Conservation (phyloP, 2,113 vertebrate species). For the Andinoacara biseriatus region DNA sequence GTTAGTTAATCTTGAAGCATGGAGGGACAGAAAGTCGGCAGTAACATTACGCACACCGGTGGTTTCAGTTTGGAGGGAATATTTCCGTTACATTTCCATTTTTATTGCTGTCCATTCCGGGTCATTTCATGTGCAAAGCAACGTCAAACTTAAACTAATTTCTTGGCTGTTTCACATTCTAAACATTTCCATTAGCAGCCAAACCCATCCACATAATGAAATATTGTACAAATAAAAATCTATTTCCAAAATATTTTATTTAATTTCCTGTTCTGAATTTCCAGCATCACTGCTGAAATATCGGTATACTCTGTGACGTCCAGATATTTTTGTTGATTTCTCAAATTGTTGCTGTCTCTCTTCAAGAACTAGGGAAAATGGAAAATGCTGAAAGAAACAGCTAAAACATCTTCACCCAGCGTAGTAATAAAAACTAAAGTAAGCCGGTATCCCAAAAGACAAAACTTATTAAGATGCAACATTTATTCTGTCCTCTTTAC, state of each 20-base stretch:
- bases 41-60: constrained; percentile 70
- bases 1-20: constrained; percentile 65
- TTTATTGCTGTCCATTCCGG: constrained; percentile 79
- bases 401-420: constrained; percentile 4
- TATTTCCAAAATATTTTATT: constrained; percentile 34
- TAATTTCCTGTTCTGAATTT: constrained; percentile 13
- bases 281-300: neutral
- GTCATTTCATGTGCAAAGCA: constrained; percentile 72
- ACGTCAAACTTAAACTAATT: constrained; percentile 71
- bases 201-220: constrained; percentile 54
- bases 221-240: constrained; percentile 56
- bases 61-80: constrained; percentile 61
- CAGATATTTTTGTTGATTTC: neutral
- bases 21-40: constrained; percentile 49
- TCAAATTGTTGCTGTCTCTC: neutral
- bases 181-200: constrained; percentile 71
- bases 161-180: constrained; percentile 68
- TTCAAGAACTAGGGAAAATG: neutral
- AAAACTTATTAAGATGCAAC: constrained; percentile 42
- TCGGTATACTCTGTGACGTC: neutral
- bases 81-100: constrained; percentile 80
- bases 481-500: constrained; percentile 41
- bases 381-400: neutral
- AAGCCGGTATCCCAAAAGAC: constrained; percentile 5
- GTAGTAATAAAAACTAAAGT: constrained; percentile 6